Evolutionary conservation across 1,140 invertebrate species (phyloP).

Genomic region (Lasioglossum albipes): DNA sequence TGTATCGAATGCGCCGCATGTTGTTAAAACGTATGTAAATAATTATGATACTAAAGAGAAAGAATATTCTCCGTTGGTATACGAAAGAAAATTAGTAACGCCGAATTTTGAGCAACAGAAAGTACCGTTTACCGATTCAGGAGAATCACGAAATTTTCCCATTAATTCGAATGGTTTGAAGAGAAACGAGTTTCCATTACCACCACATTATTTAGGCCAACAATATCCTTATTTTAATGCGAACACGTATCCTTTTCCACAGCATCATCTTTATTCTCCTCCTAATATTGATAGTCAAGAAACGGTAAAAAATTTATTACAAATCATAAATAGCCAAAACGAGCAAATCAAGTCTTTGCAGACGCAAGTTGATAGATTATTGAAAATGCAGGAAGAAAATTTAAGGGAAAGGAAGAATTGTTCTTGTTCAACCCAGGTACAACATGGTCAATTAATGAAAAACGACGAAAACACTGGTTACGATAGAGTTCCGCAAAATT

Average conservation of each 20-base stretch:
- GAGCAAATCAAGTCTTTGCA: constrained; percentile 75
- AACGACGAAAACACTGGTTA: constrained; percentile 31
- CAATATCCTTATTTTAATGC: constrained; percentile 35
- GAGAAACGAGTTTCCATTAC: constrained; percentile 34
- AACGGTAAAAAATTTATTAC: constrained; percentile 71
- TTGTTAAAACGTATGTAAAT: neutral
- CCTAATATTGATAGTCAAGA: constrained; percentile 64
- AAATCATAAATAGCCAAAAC: constrained; percentile 72
- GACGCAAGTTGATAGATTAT: constrained; percentile 69
- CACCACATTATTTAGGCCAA: constrained; percentile 20
- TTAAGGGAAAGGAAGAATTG: constrained; percentile 61
- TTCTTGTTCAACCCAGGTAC: constrained; percentile 41
- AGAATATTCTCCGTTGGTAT: neutral
- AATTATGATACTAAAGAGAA: constrained; percentile 3
- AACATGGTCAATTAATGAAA: constrained; percentile 12
- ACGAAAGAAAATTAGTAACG: constrained; percentile 5
- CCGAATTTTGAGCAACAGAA: constrained; percentile 4
- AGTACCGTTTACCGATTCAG: constrained; percentile 3
- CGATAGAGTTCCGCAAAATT: neutral
- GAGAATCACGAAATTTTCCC: constrained; percentile 10
- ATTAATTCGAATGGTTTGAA: constrained; percentile 25
- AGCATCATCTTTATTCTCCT: constrained; percentile 45
- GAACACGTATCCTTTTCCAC: constrained; percentile 41
- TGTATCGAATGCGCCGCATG: neutral
- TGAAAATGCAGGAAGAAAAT: constrained; percentile 72